These are phyloP conservation scores for Hydroisotoma schaefferi DNA, from an alignment of 2,888 invertebrate species.

Conservation along the genomic window DNA sequence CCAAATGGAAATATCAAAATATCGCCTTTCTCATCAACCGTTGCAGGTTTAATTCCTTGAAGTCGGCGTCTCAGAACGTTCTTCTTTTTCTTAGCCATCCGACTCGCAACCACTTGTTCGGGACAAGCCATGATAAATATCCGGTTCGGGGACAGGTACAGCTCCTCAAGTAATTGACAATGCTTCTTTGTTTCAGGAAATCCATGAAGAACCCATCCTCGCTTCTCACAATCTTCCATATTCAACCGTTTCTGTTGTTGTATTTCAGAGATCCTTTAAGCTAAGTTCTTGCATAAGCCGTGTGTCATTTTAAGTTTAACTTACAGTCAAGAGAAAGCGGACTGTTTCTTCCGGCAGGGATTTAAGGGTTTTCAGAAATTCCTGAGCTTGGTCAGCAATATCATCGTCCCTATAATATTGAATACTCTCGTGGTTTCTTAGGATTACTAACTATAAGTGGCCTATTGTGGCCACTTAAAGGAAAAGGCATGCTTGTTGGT, in stretches of 20 bases:
- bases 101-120: conserved; percentile 17
- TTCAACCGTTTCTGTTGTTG: conserved; percentile 26
- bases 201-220: conserved; percentile 45
- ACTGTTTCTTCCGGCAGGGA: conserved; percentile 37
- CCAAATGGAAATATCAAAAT: conserved; percentile 33
- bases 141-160: conserved; percentile 33
- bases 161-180: conserved; percentile 30
- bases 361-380: conserved; percentile 30
- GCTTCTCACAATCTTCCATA: conserved; percentile 37
- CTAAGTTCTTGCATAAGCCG: not conserved
- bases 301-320: not conserved
- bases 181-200: conserved; percentile 39
- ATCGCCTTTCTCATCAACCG: conserved; percentile 10
- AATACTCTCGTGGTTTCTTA: not conserved
- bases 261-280: conserved; percentile 1
- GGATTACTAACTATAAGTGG: not conserved
- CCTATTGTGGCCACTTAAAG: not conserved
- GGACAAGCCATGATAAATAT: conserved; percentile 34
- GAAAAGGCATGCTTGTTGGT: not conserved
- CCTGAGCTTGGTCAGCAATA: conserved; percentile 26
- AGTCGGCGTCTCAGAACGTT: conserved; percentile 23
- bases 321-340: conserved; percentile 32
- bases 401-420: conserved; percentile 23
- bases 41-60: conserved; percentile 6
- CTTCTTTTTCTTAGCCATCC: conserved; percentile 24